Percentiles rank a stretch among this genome's conserved stretches.
Conservation (phyloP, 2,113 vertebrate genomes). For the Neotoma lepida region DNA sequence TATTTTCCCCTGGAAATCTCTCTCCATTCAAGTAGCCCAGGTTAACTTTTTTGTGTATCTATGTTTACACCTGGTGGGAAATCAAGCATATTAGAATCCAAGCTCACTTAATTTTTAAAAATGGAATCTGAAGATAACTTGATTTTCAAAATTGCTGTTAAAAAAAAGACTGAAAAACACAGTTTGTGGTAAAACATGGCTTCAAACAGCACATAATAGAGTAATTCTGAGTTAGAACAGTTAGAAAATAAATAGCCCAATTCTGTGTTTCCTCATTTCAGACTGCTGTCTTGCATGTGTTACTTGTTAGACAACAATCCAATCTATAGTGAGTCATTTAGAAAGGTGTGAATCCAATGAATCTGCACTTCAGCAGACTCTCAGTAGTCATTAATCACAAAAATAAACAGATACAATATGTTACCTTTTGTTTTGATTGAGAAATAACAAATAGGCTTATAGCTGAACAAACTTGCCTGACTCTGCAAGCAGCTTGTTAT, state of each 20-base stretch:
- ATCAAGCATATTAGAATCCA: neutral
- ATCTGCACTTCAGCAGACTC: neutral
- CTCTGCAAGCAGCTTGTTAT: neutral
- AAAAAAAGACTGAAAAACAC: slow-evolving; percentile 2
- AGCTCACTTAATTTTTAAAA: neutral
- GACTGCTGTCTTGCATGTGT: slow-evolving; percentile 17
- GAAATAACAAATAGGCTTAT: slow-evolving; percentile 24
- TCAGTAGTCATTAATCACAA: neutral
- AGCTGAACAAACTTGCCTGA: neutral
- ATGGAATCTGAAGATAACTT: neutral
- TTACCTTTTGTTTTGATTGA: slow-evolving; percentile 53
- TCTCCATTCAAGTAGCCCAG: neutral
- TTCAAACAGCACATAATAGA: neutral
- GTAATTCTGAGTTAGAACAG: slow-evolving; percentile 45
- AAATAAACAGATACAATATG: slow-evolving; percentile 47
- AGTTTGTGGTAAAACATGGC: slow-evolving; percentile 1
- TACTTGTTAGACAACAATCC: slow-evolving; percentile 59
- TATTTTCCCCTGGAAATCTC: neutral
- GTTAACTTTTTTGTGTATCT: neutral
- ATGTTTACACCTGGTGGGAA: neutral
- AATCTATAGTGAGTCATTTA: slow-evolving; percentile 36
- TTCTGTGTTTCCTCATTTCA: slow-evolving; percentile 31
- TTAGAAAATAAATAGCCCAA: slow-evolving; percentile 42
- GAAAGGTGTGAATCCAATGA: slow-evolving; percentile 53
- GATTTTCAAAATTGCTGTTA: neutral